Evolutionary conservation across 64 coral and sea anemone species (phyloP).

Genomic region (Pachyseris speciosa): DNA sequence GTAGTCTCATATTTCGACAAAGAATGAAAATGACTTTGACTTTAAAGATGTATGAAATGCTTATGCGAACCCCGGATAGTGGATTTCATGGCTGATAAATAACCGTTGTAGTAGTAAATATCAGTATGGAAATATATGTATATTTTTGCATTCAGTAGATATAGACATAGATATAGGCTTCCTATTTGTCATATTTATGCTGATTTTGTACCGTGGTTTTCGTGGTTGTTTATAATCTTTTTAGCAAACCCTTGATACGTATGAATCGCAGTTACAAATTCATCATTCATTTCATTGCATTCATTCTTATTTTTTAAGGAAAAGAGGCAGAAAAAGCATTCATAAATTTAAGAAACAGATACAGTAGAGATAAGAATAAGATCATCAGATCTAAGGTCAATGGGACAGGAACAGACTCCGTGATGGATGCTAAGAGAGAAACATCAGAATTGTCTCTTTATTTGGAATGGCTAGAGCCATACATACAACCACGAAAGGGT

Average conservation of each 20-base stretch:
- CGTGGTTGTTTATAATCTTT: neutral
- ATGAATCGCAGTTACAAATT: neutral
- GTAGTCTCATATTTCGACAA: neutral
- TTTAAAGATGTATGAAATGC: neutral
- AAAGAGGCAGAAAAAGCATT: constrained; percentile 31
- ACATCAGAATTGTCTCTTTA: constrained; percentile 29
- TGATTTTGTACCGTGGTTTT: neutral
- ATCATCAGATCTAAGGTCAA: neutral
- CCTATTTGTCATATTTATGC: too few relatives aligned
- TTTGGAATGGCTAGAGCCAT: constrained; percentile 41
- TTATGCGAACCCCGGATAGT: neutral
- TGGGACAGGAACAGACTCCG: constrained; percentile 2
- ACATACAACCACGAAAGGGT: neutral
- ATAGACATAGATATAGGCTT: too few relatives aligned
- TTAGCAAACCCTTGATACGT: neutral
- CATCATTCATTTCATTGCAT: neutral
- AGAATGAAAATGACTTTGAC: neutral
- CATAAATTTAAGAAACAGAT: constrained; percentile 47
- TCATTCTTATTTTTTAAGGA: neutral
- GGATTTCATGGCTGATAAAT: neutral
- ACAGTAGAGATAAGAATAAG: constrained; percentile 34
- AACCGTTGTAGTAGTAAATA: neutral
- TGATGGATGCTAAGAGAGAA: constrained; percentile 5
- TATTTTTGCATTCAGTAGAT: neutral
- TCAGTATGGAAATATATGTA: neutral